Base-by-base conservation (phyloP, 2,888 invertebrate species). In the Drosophila merina region DNA sequence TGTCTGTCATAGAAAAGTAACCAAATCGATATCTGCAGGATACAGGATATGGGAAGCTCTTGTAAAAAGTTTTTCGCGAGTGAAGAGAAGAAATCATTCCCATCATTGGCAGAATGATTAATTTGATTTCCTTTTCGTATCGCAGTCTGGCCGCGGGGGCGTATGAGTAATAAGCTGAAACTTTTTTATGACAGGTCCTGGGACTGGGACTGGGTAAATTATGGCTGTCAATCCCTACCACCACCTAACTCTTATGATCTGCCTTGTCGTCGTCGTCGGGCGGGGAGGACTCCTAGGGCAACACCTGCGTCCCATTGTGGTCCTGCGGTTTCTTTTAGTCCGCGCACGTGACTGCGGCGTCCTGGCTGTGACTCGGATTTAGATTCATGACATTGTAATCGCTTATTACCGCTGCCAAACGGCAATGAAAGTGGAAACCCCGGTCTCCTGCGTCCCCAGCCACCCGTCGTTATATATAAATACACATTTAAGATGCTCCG, bases 361-460 rank as follows among this genome's bases (percentile, higher is more conserved):
- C 38, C 38, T 47, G 36, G 48, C 36, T 38, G 51, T 20, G 50
- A 20, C 55, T 68, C 2, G 66, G 45, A 45, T 50, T 60, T 69
- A 73, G 64, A 79, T 72, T 77, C 63, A 72, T 62, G 72, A 62
- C 67, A 73, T 71, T 74, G 60, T 82, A 82, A 85, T 82, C 86
- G 72, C 83, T 75, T 76, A 79, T 75, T 82, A 85, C 68, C 71
- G 80, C 66, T 59, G 55, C 63, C 68, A 74, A 64, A 72, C 64
- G 67, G 81, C 57, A 58, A 68, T 64, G 60, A 79, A 75, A 78
- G 72, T 71, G 58, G 75, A 45, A 25, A 8, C 14, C 7, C 10
- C 20, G 25, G 12, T 28, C 14, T 5, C n/a, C 20, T 25, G 12
- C 36, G 20, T 20, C 25, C 3, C 40, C 40, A 25, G 25, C 10